Conservation (phyloP, 2,113 vertebrate genomes). For the Podilymbus podiceps region DNA sequence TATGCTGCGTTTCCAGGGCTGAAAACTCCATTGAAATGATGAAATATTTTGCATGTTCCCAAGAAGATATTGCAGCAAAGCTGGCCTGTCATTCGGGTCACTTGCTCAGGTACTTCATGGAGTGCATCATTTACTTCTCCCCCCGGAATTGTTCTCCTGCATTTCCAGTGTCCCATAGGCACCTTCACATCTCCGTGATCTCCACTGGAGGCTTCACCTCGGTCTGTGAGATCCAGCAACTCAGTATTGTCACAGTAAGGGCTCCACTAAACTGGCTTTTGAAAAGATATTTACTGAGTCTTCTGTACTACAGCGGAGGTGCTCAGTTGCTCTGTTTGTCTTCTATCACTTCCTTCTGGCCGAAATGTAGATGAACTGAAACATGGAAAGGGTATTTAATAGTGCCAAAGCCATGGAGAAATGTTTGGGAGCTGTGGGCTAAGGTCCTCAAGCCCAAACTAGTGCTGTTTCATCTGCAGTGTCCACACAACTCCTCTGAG, state of each 20-base stretch:
- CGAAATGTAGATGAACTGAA: neutral
- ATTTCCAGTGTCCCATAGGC: neutral
- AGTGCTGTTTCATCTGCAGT: neutral
- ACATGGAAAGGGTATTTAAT: neutral
- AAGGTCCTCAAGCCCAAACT: neutral
- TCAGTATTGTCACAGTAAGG: neutral
- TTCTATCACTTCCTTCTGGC: neutral
- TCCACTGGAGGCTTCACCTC: neutral
- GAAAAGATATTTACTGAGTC: neutral
- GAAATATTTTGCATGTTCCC: neutral
- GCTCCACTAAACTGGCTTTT: neutral
- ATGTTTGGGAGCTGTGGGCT: neutral
- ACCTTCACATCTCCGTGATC: neutral
- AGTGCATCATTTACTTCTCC: neutral
- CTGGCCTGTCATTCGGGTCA: neutral
- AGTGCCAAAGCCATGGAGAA: neutral
- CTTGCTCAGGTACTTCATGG: neutral
- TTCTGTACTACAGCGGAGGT: neutral
- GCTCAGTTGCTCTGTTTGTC: neutral
- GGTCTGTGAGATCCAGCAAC: neutral
- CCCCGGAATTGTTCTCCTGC: neutral
- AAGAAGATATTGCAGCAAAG: neutral
- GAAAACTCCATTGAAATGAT: neutral
- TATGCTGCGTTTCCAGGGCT: neutral
- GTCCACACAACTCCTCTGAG: neutral